phyloP scores from a whole-genome alignment of 2,113 vertebrate species.

The Phalacrocorax carbo region DNA sequence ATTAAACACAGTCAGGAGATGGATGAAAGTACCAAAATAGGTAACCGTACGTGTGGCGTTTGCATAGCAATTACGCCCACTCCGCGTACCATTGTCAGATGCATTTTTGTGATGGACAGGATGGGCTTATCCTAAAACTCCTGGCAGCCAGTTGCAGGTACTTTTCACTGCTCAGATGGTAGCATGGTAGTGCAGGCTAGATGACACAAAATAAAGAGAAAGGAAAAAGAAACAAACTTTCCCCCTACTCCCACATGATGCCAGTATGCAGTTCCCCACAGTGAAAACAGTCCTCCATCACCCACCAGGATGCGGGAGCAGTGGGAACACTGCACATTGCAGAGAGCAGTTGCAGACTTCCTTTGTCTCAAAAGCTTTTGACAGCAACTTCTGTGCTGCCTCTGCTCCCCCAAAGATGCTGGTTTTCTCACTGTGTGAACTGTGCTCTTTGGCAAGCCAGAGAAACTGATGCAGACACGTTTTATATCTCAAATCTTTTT shows the following conservation, averaged over 20 bases:
- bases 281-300: not conserved
- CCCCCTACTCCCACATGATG: not conserved
- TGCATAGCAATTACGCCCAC: fast-evolving
- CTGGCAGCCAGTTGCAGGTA: not conserved
- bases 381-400: conserved; percentile 16
- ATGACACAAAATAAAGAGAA: not conserved
- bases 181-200: not conserved
- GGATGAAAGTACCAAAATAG: not conserved
- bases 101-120: not conserved
- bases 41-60: fast-evolving
- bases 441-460: conserved; percentile 3
- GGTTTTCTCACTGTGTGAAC: conserved; percentile 45
- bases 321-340: not conserved
- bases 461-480: conserved; percentile 47
- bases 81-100: not conserved
- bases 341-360: not conserved
- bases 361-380: not conserved
- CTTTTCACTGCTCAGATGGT: not conserved
- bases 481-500: conserved; percentile 21
- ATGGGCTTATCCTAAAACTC: not conserved
- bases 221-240: not conserved
- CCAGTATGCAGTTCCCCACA: not conserved
- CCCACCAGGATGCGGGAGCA: not conserved
- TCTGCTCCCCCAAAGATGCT: not conserved
- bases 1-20: not conserved